Evolutionary conservation across 2,888 invertebrate species (phyloP).

Genomic region (Trichacis sp.): DNA sequence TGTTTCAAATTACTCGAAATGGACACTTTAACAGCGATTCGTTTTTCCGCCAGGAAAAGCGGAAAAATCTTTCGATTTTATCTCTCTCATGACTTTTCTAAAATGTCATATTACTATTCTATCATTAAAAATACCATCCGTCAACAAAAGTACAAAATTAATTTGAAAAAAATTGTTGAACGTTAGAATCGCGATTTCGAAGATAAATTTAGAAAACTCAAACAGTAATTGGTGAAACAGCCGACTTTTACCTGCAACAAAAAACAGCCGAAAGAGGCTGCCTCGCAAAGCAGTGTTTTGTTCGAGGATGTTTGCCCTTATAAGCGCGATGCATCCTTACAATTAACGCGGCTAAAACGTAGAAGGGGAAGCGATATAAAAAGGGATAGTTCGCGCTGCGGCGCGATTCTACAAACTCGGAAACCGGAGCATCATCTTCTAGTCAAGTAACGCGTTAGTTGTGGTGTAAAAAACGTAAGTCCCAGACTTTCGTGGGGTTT

Average conservation of each 20-base stretch:
- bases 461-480: neutral
- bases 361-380: constrained; percentile 3
- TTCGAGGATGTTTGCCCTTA: constrained; percentile 5
- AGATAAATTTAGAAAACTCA: neutral
- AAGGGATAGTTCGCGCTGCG: neutral
- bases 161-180: too few species aligned
- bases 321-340: constrained; percentile 6
- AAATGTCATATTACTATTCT: too few species aligned
- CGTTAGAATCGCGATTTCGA: too few species aligned
- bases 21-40: too few species aligned
- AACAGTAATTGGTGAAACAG: neutral
- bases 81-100: too few species aligned
- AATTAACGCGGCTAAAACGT: neutral
- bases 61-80: too few species aligned
- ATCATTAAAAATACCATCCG: too few species aligned
- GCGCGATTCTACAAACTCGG: constrained; percentile 4
- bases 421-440: neutral
- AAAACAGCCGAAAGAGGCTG: neutral
- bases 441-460: neutral
- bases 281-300: neutral
- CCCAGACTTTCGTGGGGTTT: too few species aligned
- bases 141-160: too few species aligned
- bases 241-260: neutral
- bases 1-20: too few species aligned
- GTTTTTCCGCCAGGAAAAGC: too few species aligned